These are phyloP conservation scores for Tiliacea aurago DNA, from an alignment of 2,888 invertebrate genomes.

Conservation along the genomic window DNA sequence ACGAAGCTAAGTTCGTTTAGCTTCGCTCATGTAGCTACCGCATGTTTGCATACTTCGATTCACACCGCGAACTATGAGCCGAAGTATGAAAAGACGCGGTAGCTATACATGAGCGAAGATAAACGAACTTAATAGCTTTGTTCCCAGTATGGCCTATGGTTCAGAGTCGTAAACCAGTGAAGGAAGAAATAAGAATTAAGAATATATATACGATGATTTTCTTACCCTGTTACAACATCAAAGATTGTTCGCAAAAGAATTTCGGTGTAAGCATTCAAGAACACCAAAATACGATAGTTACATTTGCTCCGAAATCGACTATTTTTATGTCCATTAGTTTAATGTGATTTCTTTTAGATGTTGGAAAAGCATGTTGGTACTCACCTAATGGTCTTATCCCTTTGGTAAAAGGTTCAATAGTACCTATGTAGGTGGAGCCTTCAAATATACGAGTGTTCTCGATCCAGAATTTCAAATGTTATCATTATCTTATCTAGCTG, in stretches of 20 bases:
- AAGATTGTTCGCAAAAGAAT: constrained; percentile 64
- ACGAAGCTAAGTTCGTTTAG: too few relatives aligned
- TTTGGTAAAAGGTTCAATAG: constrained; percentile 61
- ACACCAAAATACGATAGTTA: constrained; percentile 72
- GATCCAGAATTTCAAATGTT: constrained; percentile 50
- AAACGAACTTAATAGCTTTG: too few relatives aligned
- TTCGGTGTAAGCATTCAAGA: constrained; percentile 69
- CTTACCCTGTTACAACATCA: neutral
- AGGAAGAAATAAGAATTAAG: neutral
- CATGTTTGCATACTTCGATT: too few relatives aligned
- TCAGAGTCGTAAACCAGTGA: neutral
- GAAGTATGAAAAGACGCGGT: too few relatives aligned
- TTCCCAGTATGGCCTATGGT: too few relatives aligned
- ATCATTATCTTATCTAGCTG: constrained; percentile 28
- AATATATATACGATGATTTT: neutral
- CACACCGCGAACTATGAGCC: too few relatives aligned
- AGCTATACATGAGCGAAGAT: too few relatives aligned
- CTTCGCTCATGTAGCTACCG: too few relatives aligned
- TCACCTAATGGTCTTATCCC: constrained; percentile 64
- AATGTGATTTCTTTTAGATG: constrained; percentile 80
- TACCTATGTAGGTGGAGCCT: constrained; percentile 41
- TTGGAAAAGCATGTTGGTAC: constrained; percentile 66
- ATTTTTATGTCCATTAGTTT: constrained; percentile 82
- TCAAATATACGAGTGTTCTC: constrained; percentile 34
- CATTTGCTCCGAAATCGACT: constrained; percentile 78